phyloP scores from a whole-genome alignment of 2,888 invertebrate genomes.

The Periphyllus acericola region DNA sequence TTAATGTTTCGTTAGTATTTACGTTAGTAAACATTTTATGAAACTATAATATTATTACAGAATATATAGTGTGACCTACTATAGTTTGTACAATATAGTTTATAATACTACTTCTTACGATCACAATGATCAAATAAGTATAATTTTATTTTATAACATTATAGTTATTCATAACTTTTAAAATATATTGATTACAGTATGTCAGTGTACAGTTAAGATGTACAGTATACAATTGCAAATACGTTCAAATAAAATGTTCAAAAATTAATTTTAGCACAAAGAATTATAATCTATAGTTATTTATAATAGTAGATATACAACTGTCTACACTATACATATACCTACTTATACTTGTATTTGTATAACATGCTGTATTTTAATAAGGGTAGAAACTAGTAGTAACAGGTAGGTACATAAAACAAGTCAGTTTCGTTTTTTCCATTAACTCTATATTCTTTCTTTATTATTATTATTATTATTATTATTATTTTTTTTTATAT shows the following conservation, averaged over 20 bases:
- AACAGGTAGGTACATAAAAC: slow-evolving; percentile 44
- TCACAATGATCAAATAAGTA: too few species aligned
- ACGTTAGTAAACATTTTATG: too few species aligned
- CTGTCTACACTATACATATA: slow-evolving; percentile 6
- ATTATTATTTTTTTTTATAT: slow-evolving; percentile 41
- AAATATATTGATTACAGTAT: too few species aligned
- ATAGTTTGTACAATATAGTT: too few species aligned
- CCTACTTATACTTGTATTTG: not conserved
- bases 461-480: slow-evolving; percentile 32
- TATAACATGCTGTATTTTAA: slow-evolving; percentile 1
- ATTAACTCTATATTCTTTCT: slow-evolving; percentile 16
- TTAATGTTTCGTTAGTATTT: too few species aligned
- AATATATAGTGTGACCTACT: too few species aligned
- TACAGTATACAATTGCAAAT: not conserved
- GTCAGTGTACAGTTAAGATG: too few species aligned
- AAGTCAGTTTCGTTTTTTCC: slow-evolving; percentile 11
- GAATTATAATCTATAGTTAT: not conserved
- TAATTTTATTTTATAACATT: too few species aligned
- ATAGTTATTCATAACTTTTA: too few species aligned
- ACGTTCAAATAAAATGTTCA: not conserved
- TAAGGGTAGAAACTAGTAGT: slow-evolving; percentile 50
- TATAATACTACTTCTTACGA: too few species aligned
- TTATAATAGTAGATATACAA: too few species aligned
- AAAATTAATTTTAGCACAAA: slow-evolving; percentile 42
- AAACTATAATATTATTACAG: too few species aligned